Percentiles rank a stretch among this genome's conserved stretches.
Conservation (phyloP, 2,888 invertebrate genomes). For the Monochamus alternatus region DNA sequence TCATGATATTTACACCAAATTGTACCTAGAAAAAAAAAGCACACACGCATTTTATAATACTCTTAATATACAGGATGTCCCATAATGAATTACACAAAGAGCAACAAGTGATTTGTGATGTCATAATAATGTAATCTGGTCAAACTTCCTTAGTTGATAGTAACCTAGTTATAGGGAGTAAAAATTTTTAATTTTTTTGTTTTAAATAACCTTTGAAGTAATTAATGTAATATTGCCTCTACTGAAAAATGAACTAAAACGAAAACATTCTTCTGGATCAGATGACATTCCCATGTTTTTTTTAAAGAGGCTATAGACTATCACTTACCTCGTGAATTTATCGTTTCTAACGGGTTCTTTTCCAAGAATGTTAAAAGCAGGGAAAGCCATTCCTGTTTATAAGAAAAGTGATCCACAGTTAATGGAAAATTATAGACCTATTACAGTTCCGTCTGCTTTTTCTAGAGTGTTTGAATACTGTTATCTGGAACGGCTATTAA, state of each 20-base stretch:
- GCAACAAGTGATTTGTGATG: too few relatives aligned
- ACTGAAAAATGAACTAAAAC: too few relatives aligned
- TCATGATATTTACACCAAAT: slow-evolving; percentile 74
- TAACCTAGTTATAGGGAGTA: too few relatives aligned
- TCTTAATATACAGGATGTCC: background rate
- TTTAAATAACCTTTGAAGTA: too few relatives aligned
- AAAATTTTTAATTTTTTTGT: too few relatives aligned
- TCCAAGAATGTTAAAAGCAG: background rate
- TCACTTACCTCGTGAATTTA: background rate
- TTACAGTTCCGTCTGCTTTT: background rate
- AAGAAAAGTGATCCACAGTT: background rate
- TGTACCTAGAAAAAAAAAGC: slow-evolving; percentile 70
- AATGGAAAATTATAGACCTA: background rate
- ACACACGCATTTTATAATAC: background rate
- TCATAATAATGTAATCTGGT: too few relatives aligned
- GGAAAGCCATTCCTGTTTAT: background rate
- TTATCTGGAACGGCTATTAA: background rate
- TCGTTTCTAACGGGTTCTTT: background rate
- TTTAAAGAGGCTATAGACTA: background rate
- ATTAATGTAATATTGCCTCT: too few relatives aligned
- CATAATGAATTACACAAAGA: too few relatives aligned
- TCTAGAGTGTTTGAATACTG: background rate
- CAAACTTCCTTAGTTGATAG: too few relatives aligned
- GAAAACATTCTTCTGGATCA: too few relatives aligned
- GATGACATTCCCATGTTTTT: too few relatives aligned